These are phyloP conservation scores for Porites lobata DNA, from an alignment of 92 coral and sea anemone genomes.

Conservation along the genomic window DNA sequence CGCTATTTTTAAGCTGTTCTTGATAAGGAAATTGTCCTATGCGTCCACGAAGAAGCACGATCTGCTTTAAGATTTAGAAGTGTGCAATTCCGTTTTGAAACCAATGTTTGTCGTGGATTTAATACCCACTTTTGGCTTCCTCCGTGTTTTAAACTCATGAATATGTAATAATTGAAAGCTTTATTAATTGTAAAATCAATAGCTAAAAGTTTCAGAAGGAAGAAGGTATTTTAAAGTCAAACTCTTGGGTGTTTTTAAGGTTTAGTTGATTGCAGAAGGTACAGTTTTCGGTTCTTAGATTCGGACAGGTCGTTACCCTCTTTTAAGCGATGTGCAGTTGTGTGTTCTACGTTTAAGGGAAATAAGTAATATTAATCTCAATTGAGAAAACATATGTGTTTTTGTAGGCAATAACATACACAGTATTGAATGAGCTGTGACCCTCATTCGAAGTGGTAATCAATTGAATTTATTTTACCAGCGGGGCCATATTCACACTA, in stretches of 20 bases:
- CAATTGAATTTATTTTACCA: conserved; percentile 9
- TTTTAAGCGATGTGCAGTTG: not conserved
- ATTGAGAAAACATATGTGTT: conserved; percentile 14
- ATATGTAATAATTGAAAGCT: conserved; percentile 17
- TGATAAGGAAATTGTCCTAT: not conserved
- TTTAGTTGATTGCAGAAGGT: not conserved
- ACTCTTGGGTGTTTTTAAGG: not conserved
- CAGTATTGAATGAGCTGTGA: not conserved
- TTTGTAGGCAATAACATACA: not conserved
- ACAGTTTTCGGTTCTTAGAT: no score
- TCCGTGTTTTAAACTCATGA: conserved; percentile 2
- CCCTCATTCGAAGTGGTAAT: not conserved
- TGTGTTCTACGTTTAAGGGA: not conserved
- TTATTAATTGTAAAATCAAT: conserved; percentile 20
- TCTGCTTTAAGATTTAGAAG: not conserved
- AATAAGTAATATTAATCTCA: no score
- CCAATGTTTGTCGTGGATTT: not conserved
- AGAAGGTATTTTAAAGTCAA: no score
- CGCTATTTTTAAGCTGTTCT: conserved; percentile 7
- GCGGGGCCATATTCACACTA: not conserved
- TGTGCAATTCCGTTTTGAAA: not conserved
- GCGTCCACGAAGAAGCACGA: not conserved
- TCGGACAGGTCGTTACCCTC: no score
- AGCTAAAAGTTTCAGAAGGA: conserved; percentile 17
- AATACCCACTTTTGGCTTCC: not conserved